Evolutionary conservation across 1,140 invertebrate species (phyloP).

Genomic region (Acromyrmex echinatior): DNA sequence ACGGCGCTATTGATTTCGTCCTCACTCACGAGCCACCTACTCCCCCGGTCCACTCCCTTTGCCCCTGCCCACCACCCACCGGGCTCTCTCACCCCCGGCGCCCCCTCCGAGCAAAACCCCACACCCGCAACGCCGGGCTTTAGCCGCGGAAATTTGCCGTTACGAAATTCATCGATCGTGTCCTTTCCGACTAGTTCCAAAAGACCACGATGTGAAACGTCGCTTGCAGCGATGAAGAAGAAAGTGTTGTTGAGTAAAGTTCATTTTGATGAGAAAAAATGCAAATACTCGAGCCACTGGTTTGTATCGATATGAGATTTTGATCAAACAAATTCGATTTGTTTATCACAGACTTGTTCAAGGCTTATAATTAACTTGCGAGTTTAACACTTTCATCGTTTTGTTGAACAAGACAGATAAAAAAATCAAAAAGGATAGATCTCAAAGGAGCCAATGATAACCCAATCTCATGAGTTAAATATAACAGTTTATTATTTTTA

Average conservation of each 20-base stretch:
- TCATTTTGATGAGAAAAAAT: neutral
- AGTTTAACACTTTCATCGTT: no score
- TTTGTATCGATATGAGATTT: neutral
- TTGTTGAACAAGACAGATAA: no score
- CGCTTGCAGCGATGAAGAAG: neutral
- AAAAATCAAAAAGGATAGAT: no score
- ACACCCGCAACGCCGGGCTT: constrained; percentile 63
- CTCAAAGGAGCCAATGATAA: no score
- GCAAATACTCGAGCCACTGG: neutral
- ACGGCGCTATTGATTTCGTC: constrained; percentile 78
- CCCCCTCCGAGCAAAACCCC: constrained; percentile 43
- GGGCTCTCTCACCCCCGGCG: constrained; percentile 16
- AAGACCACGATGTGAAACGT: constrained; percentile 10
- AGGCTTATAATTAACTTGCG: no score
- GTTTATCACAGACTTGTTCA: no score
- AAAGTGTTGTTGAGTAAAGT: neutral
- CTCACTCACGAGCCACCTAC: constrained; percentile 75
- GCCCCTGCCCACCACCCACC: neutral
- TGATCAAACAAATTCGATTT: neutral
- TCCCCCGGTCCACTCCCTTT: no score
- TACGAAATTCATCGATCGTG: constrained; percentile 77
- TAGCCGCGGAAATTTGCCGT: constrained; percentile 75
- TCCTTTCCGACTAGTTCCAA: constrained; percentile 65
- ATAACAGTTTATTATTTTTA: no score
- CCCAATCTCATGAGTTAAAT: no score